Conservation (phyloP, 2,888 invertebrate species). For the Drosophila meridionalis region DNA sequence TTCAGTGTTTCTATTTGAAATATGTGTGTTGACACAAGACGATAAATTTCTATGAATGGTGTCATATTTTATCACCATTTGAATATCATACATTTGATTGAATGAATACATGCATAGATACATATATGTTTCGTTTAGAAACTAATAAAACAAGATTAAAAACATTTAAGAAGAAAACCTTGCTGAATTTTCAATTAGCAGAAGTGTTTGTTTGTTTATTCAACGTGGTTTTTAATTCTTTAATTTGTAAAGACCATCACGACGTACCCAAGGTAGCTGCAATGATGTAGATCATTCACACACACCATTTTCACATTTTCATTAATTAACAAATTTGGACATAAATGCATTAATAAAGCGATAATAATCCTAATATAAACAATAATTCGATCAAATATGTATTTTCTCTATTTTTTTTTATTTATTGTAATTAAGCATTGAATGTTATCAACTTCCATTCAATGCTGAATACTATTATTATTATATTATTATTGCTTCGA, state of each 20-base stretch:
- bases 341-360: slow-evolving; percentile 38
- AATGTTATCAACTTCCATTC: slow-evolving; percentile 19
- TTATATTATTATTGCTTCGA: slow-evolving; percentile 40
- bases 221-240: slow-evolving; percentile 12
- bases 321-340: slow-evolving; percentile 34
- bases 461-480: slow-evolving; percentile 42
- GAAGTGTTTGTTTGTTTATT: slow-evolving; percentile 23
- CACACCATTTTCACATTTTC: slow-evolving; percentile 19
- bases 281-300: slow-evolving; percentile 34
- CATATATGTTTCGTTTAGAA: slow-evolving; percentile 18
- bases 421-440: slow-evolving; percentile 72
- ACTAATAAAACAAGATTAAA: slow-evolving; percentile 2
- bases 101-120: slow-evolving; percentile 20
- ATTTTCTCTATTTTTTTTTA: slow-evolving; percentile 65
- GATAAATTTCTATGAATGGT: slow-evolving; percentile 63
- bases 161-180: slow-evolving; percentile 26
- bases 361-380: slow-evolving; percentile 50
- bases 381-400: slow-evolving; percentile 41
- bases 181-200: slow-evolving; percentile 48
- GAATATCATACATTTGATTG: slow-evolving; percentile 48
- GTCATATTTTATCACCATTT: slow-evolving; percentile 48
- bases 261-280: slow-evolving; percentile 74
- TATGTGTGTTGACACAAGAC: slow-evolving; percentile 50
- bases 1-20: slow-evolving; percentile 30
- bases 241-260: slow-evolving; percentile 31